Conservation (phyloP, 2,113 vertebrate species). For the Sterna hirundo region DNA sequence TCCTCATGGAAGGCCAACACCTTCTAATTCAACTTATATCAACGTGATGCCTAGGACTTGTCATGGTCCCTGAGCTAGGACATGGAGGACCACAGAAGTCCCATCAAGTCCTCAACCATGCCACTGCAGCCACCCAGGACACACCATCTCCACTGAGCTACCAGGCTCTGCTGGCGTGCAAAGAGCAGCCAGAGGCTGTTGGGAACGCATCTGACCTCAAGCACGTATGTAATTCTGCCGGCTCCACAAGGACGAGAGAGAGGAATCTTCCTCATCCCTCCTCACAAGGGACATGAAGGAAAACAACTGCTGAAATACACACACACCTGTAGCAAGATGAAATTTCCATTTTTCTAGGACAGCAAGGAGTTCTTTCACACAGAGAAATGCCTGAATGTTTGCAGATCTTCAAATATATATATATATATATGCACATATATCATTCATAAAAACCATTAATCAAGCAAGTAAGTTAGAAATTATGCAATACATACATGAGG, state of each 20-base stretch:
- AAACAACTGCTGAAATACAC: too few relatives aligned
- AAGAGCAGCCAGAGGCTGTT: neutral
- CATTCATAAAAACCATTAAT: neutral
- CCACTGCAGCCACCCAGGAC: neutral
- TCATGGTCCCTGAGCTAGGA: neutral
- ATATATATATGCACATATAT: fast-evolving
- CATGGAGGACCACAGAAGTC: neutral
- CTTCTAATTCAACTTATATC: neutral
- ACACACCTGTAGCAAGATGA: neutral
- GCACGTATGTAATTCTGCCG: fast-evolving
- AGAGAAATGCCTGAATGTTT: neutral
- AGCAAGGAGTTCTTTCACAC: neutral
- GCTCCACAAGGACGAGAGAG: fast-evolving
- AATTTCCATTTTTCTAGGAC: neutral
- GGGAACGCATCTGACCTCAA: neutral
- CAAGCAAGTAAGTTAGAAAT: neutral
- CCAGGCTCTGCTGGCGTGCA: neutral
- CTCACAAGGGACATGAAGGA: too few relatives aligned
- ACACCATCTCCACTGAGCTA: neutral
- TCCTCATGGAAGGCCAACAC: neutral
- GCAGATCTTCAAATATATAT: neutral
- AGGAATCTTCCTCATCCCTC: neutral
- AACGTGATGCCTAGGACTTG: neutral
- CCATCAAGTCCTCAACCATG: neutral
- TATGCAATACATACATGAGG: conserved; percentile 89